Evolutionary conservation across 2,797 vertebrate species (phyloP), one percentile per base, ranked within the genome.

Genomic region (Margarornis squamiger): DNA sequence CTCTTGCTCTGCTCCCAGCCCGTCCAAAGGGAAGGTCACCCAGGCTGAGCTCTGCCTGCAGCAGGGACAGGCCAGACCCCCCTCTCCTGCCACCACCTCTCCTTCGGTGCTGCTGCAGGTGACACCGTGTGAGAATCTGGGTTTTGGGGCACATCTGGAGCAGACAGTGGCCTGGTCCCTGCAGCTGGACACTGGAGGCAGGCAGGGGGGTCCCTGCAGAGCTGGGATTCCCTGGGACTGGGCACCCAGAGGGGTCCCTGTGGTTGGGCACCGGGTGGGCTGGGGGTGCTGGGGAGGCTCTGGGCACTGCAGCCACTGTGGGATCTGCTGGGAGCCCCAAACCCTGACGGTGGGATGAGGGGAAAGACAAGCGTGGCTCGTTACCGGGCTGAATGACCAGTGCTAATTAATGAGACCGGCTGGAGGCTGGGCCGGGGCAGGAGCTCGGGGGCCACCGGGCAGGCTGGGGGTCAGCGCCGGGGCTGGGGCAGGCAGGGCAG

Each of bases 121-220:
- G 72, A 32, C 71, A 39, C 46, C 9, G 10, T 4, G 3, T 3
- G 6, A 21, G 8, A 45, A 23, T 0, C 18, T 1, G 3, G 4
- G 3, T 10, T 17, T 11, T 4, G 43, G 17, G 68, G 62, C 62
- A 8, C 65, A 24, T 5, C 23, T 24, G 87, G 74, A 21, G 54
- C 0, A 2, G 66, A 49, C 41, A 11, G 13, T 2, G 39, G 6
- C 45, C 22, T 6, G 14, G 14, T 15, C 34, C 19, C 39, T 1
- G 27, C 19, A 20, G 34, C 26, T 0, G 41, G 22, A 30, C 57
- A 16, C 34, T 3, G 10, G 34, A 48, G 34, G 21, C 1, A 6
- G 22, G 19, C 46, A 4, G 32, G 21, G n/a, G 48, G 65, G 57
- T 7, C 22, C n/a, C 55, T 57, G 20, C 19, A 21, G 30, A 12